A percentile compares a stretch with the other conserved stretches of the same genome.
Conservation (phyloP, 1,140 invertebrate genomes). For the Caenorhabditis remanei region DNA sequence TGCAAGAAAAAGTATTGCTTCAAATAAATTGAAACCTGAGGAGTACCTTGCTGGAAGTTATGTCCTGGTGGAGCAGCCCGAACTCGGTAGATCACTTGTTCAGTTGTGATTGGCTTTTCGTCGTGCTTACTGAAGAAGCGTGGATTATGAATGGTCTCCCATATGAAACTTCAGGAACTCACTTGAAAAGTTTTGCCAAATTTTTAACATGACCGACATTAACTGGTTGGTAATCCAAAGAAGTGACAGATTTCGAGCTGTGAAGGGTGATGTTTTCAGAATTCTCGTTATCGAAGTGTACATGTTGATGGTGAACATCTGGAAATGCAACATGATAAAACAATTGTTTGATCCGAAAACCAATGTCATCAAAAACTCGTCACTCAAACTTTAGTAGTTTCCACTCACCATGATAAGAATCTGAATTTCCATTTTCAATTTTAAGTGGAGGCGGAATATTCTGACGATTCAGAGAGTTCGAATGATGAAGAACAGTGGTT, state of each 20-base stretch:
- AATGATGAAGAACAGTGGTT: background rate
- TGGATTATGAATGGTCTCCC: background rate
- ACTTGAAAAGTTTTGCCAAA: slow-evolving; percentile 43
- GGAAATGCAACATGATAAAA: background rate
- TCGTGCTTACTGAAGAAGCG: background rate
- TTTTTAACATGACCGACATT: slow-evolving; percentile 22
- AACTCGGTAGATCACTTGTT: slow-evolving; percentile 15
- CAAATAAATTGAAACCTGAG: background rate
- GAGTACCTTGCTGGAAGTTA: slow-evolving; percentile 51
- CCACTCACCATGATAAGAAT: slow-evolving; percentile 11
- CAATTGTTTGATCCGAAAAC: too few species aligned
- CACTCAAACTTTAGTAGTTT: too few species aligned
- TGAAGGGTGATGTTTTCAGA: slow-evolving; percentile 3
- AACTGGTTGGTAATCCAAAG: slow-evolving; percentile 13
- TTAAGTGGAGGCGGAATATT: slow-evolving; percentile 48
- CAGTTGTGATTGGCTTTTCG: slow-evolving; percentile 28
- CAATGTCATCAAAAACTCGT: too few species aligned
- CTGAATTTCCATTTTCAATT: slow-evolving; percentile 25
- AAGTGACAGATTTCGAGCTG: background rate
- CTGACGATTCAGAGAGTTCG: slow-evolving; percentile 25
- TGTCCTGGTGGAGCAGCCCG: slow-evolving; percentile 47
- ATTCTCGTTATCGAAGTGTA: slow-evolving; percentile 34
- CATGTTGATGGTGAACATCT: background rate
- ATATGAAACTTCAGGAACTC: background rate
- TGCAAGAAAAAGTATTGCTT: background rate